Conservation (phyloP, 2,888 invertebrate species). For the Euspilapteryx auroguttella region DNA sequence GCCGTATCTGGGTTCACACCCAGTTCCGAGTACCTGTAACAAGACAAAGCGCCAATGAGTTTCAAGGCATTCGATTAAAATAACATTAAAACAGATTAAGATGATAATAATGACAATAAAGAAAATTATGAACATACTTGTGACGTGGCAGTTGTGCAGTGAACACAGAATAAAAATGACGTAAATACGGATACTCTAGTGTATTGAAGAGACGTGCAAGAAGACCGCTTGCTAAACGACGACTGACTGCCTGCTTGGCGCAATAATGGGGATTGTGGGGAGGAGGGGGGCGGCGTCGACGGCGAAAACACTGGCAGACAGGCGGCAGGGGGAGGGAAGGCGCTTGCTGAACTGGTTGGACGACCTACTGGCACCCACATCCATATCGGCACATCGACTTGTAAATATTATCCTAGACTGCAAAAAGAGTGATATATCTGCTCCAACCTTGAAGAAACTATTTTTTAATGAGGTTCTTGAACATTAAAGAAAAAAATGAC, state of each 20-base stretch:
- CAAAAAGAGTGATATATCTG: too few relatives aligned
- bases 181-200: too few relatives aligned
- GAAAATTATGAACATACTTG: constrained; percentile 26
- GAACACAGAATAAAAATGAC: too few relatives aligned
- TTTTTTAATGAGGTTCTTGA: too few relatives aligned
- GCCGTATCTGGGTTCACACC: constrained; percentile 55
- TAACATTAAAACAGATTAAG: neutral
- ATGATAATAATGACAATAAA: neutral
- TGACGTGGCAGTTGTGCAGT: constrained; percentile 25
- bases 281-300: constrained; percentile 24
- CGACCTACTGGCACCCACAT: constrained; percentile 51
- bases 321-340: constrained; percentile 46
- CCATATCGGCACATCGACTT: too few relatives aligned
- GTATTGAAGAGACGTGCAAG: constrained; percentile 19
- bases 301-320: constrained; percentile 21
- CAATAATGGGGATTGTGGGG: constrained; percentile 21
- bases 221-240: constrained; percentile 25
- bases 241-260: constrained; percentile 32
- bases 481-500: too few relatives aligned
- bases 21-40: constrained; percentile 55
- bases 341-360: constrained; percentile 55
- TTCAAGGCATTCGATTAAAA: constrained; percentile 14
- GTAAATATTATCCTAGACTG: too few relatives aligned
- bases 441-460: too few relatives aligned
- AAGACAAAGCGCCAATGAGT: constrained; percentile 52